Conservation (phyloP, 2,888 invertebrate species). For the Dendrolimus pini region DNA sequence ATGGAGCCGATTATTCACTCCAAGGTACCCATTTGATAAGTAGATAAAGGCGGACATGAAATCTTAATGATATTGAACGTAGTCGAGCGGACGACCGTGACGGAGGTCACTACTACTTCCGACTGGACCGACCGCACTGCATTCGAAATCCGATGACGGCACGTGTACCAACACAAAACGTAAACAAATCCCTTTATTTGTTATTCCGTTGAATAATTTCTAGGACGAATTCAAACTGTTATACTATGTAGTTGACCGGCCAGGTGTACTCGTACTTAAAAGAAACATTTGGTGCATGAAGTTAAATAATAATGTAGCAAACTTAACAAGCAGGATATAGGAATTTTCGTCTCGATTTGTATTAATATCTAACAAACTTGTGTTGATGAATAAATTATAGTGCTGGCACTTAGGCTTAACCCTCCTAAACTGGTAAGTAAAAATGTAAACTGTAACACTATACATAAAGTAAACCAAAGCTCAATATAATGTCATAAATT, state of each 20-base stretch:
- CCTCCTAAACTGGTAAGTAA: too few relatives aligned
- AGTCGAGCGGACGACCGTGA: slow-evolving; percentile 35
- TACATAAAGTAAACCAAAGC: too few relatives aligned
- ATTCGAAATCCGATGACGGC: slow-evolving; percentile 19
- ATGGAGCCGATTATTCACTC: not conserved
- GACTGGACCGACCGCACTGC: slow-evolving; percentile 17
- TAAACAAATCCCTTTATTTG: not conserved
- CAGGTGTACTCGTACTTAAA: too few relatives aligned
- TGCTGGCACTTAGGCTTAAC: too few relatives aligned
- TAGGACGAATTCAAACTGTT: not conserved
- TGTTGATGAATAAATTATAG: too few relatives aligned
- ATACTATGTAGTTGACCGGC: not conserved
- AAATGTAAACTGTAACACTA: too few relatives aligned
- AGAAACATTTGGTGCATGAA: too few relatives aligned
- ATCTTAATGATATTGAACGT: slow-evolving; percentile 16
- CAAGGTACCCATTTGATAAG: not conserved
- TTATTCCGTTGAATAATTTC: not conserved
- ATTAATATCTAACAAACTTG: too few relatives aligned
- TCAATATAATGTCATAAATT: too few relatives aligned
- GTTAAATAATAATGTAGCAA: too few relatives aligned
- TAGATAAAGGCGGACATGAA: slow-evolving; percentile 14
- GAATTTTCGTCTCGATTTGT: too few relatives aligned
- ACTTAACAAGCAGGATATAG: too few relatives aligned
- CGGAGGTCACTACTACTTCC: slow-evolving; percentile 38
- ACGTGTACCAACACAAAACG: slow-evolving; percentile 15